Evolutionary conservation across 2,113 vertebrate genomes (phyloP), one percentile per base, ranked within the genome.

Genomic region (Gila orcuttii): DNA sequence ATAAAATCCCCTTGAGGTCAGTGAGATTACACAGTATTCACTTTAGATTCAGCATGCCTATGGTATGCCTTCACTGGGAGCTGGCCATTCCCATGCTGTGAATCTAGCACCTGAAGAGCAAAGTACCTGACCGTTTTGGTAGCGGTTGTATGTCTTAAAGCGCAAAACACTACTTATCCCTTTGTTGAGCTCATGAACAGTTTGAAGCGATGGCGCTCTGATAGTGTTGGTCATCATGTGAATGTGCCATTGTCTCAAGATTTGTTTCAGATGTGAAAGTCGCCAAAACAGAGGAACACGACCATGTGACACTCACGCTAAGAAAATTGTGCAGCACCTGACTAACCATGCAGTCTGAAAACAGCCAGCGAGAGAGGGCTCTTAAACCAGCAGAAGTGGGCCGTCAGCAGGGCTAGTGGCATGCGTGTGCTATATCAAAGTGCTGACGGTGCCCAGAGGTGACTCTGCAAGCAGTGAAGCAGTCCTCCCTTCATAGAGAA

Each of bases 231-330:
- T 82, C 45, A 82, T 52, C 28, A 36, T 36, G 5, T 21, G 62
- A 82, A 69, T 52, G 19, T 52, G 25, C 79, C 71, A 73, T 80
- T 31, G 28, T 88, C 57, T 78, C 64, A 60, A 42, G 42, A 50
- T n/a, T n/a, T n/a, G n/a, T n/a, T 64, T 33, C 19, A 60, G 13
- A 28, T 11, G n/a, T 60, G 42, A 79, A 55, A 71, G 42, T 64
- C 15, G 4, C 7, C 50, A 79, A 69, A 59, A 33, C 66, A 42
- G 71, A 66, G 42, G 15, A 82, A 68, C 62, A 57, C 71, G 13
- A 82, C 47, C 87, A 82, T 57, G 62, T 71, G 83, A 83, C 69
- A 59, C 64, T 79, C 62, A 85, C 62, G 55, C 33, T 31, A 83
- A 83, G 55, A 52, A 78, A 12, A 60, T 4, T 78, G 31, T 33